Evolutionary conservation across 37 sponge, comb jelly and placozoan species (phyloP), one percentile per base, ranked within the genome.

Genomic region (Mnemiopsis leidyi): DNA sequence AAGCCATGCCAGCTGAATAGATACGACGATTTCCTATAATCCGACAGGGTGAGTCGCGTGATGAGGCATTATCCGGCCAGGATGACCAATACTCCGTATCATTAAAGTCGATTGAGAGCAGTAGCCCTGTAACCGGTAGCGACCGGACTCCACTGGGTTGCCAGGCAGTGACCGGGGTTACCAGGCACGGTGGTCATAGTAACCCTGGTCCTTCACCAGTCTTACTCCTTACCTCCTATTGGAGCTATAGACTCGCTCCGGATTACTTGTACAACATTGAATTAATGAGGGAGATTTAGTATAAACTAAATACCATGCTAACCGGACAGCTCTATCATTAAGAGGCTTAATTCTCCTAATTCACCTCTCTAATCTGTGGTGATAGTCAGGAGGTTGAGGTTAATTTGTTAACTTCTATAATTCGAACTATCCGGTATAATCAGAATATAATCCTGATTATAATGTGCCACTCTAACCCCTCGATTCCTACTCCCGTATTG

Each of bases 241-340:
- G 61, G 61, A 48, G 61, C 13, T 48, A 48, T 48, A 48, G 61
- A 48, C 61, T 48, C 61, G 61, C 61, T 48, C 61, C 61, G 61
- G 13, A 48, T 48, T 48, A 48, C 61, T 48, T 48, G 61, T 48
- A 48, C 13, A 18, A 48, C 61, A 48, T 48, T 48, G 61, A 48
- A 48, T 48, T 48, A 48, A 48, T 48, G 61, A 48, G 61, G 61
- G 5, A 48, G 79, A 77, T 77, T 77, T 77, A 77, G 79, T 77
- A 77, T 77, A 77, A 77, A 77, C 79, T 77, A 77, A 77, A 77
- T 77, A 77, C 79, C 79, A 77, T 77, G 79, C 32, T 77, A 77
- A 77, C 32, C 79, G 36, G 20, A 13, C 35, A 48, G 79, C 35
- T 36, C 79, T 77, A 77, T 32, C 26, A 77, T 77, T 77, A 31